Base-by-base conservation (phyloP, 2,113 vertebrate genomes). In the Peromyscus maniculatus region DNA sequence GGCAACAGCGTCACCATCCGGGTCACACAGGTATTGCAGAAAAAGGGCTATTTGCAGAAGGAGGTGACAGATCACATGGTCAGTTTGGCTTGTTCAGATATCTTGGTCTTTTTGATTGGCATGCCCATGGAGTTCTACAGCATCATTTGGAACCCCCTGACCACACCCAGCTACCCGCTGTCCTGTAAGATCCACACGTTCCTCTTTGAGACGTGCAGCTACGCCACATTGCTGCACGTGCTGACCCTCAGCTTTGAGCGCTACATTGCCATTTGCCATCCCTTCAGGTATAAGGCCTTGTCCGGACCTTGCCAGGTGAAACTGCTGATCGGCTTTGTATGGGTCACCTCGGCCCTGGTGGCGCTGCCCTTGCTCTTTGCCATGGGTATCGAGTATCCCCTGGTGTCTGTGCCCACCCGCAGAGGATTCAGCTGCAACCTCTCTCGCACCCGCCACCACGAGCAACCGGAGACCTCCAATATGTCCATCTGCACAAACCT, bases 221-320 rank as follows among this genome's bases (percentile, higher is more conserved):
- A 99, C 0, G 99, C 99, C 92, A 99, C 99, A 0, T 98, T 99
- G 91, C 98, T 99, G 88, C 99, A 99, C 0, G 98, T 99, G 7
- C 99, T 99, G 93, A 99, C 99, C 0, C 99, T 99, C 36, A 99
- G 99, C 97, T 99, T 99, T 0, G 99, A 99, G 98, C 99, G 99
- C 91, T 99, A 99, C 1, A 59, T 99, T 1, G 99, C 99, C 39
- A 99, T 99, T 97, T 99, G 99, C 96, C 99, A 99, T 97, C 99
- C 99, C 0, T 99, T 99, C 96, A 98, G 97, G 72, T 99, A 99
- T 95, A 99, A 99, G 97, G 97, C 98, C 0, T 0, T 99, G 31
- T 98, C 99, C 0, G 98, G 98, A 0, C 98, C 98, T 43, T 98
- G 98, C 5, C 99, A 98, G 0, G 98, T 98, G 6, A 99, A 98